These are phyloP conservation scores for Antrozous pallidus DNA, from an alignment of 2,797 vertebrate genomes.

Conservation along the genomic window DNA sequence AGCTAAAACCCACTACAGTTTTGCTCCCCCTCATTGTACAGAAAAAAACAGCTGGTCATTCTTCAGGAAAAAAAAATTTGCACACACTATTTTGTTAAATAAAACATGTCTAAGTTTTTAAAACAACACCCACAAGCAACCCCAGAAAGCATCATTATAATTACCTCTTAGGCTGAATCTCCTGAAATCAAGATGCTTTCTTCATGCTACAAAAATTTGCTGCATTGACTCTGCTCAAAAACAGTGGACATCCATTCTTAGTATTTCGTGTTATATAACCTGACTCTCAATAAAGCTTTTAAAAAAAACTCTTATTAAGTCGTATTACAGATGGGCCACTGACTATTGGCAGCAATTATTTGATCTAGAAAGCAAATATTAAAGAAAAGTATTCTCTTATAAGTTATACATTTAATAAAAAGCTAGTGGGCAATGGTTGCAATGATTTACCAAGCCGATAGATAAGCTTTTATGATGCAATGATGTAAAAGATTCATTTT, in stretches of 20 bases:
- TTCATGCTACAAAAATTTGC: background rate
- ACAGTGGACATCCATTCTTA: background rate
- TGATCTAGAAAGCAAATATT: slow-evolving; percentile 30
- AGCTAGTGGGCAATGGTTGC: background rate
- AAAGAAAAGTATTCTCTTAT: background rate
- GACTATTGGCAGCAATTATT: background rate
- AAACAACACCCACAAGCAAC: background rate
- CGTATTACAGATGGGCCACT: background rate
- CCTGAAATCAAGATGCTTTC: background rate
- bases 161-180: background rate
- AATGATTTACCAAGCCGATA: background rate
- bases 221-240: background rate
- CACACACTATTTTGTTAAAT: background rate
- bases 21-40: background rate
- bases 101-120: background rate
- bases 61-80: background rate
- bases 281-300: background rate
- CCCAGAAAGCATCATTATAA: background rate
- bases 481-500: slow-evolving; percentile 10
- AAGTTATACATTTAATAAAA: slow-evolving; percentile 34
- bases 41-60: background rate
- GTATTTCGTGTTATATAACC: background rate
- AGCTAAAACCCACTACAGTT: background rate
- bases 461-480: background rate
- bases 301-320: background rate